Evolutionary conservation across 2,113 vertebrate genomes (phyloP), one percentile per base, ranked within the genome.

Genomic region (Pungitius pungitius): DNA sequence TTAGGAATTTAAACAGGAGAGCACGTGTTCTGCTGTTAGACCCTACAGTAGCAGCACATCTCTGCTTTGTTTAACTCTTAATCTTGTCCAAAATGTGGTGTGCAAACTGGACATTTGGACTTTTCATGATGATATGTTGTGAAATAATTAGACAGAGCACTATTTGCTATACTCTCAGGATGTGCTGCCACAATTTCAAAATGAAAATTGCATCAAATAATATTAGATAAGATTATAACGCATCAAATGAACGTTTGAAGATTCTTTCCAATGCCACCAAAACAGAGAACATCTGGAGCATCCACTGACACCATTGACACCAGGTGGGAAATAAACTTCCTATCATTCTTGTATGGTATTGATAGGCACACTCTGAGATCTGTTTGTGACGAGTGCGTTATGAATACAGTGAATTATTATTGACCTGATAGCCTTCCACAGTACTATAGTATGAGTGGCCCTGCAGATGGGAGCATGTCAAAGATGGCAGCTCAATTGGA

Each of bases 401-500:
- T 35, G 6, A 35, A 35, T 35, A 35, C 4, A 35, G 33, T 35
- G 33, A 35, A 35, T 35, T 35, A 52, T 20, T 35, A 30, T 6
- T 42, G 33, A 69, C 54, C 54, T 18, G 14, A 40, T 13, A 49
- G 58, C 39, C 49, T 27, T 30, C 10, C 39, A 17, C 49, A 42
- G 39, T 9, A 47, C 9, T 6, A 11, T 55, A 35, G 39, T 45
- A 24, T 63, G 39, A 35, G 4, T 35, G 63, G 52, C 43, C 24
- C 58, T 57, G 45, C 42, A 20, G 20, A 54, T 18, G 58, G 39
- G 18, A 11, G 37, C 52, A 40, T 22, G 42, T 52, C 65, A 69
- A 70, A 73, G 42, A 82, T 79, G 60, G 60, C 68, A 76, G 72
- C 70, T n/a, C 57, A 40, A 33, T 27, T 39, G 68, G 35, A 71